phyloP scores from a whole-genome alignment of 1,140 invertebrate species.

The Musca vetustissima region DNA sequence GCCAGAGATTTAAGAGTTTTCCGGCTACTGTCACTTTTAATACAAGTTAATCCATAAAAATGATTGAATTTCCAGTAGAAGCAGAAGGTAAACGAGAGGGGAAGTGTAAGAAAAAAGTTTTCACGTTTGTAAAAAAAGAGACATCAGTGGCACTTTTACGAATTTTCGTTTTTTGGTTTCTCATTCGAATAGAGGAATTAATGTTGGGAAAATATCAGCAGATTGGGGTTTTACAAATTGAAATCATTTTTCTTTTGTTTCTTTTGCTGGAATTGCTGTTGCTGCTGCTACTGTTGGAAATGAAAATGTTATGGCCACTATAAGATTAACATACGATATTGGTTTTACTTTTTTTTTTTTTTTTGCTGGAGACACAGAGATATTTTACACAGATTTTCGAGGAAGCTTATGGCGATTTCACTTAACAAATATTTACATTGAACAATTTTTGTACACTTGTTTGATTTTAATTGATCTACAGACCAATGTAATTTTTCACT shows the following conservation, averaged over 20 bases:
- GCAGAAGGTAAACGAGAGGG: background rate
- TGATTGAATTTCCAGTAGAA: constrained; percentile 15
- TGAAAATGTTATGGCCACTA: background rate
- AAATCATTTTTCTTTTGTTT: constrained; percentile 10
- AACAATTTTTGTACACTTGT: no score
- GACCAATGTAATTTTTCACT: no score
- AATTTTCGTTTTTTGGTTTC: background rate
- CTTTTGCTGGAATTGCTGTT: no score
- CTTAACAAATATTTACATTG: no score
- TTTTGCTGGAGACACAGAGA: background rate
- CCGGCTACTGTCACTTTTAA: constrained; percentile 22
- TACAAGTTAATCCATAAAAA: constrained; percentile 22
- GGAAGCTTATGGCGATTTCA: no score
- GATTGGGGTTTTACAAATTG: constrained; percentile 10
- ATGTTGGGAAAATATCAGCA: constrained; percentile 3
- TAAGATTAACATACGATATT: background rate
- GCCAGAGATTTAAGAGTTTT: background rate
- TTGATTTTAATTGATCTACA: no score
- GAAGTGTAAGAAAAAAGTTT: no score
- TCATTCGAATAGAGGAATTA: background rate
- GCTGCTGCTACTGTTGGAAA: no score
- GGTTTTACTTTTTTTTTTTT: background rate
- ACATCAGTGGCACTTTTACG: no score
- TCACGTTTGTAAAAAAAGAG: no score
- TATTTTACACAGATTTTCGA: background rate